These are phyloP conservation scores for Erebia palarica DNA, from an alignment of 2,888 invertebrate species.

Conservation along the genomic window DNA sequence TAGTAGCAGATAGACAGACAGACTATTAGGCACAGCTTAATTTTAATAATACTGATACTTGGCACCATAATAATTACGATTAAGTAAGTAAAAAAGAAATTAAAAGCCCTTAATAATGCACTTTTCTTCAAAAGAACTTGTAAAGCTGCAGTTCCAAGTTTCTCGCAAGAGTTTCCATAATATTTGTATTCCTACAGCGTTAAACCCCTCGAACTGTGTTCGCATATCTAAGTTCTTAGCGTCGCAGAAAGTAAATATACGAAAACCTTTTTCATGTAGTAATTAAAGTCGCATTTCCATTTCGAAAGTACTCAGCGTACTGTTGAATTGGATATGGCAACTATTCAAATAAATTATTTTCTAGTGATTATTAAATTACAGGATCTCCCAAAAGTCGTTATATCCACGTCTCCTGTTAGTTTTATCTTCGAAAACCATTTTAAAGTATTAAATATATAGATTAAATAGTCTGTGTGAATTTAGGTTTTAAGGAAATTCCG, in stretches of 20 bases:
- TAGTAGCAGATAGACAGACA: no score
- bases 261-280: conserved; percentile 17
- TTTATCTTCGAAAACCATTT: no score
- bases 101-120: not conserved
- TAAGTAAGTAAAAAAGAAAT: no score
- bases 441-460: no score
- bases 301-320: conserved; percentile 1
- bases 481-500: no score
- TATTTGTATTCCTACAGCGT: conserved; percentile 13
- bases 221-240: conserved; percentile 20
- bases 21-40: no score
- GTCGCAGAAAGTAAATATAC: conserved; percentile 8
- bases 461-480: no score
- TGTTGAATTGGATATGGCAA: not conserved
- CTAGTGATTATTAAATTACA: no score
- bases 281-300: conserved; percentile 23
- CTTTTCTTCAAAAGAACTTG: conserved; percentile 12
- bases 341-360: no score
- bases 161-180: conserved; percentile 8
- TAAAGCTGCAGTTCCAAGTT: conserved; percentile 4
- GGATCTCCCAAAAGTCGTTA: no score
- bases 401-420: no score
- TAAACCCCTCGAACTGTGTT: conserved; percentile 14
- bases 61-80: no score
- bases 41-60: not conserved